Evolutionary conservation across 2,888 invertebrate genomes (phyloP).

Genomic region (Subacronicta megacephala): DNA sequence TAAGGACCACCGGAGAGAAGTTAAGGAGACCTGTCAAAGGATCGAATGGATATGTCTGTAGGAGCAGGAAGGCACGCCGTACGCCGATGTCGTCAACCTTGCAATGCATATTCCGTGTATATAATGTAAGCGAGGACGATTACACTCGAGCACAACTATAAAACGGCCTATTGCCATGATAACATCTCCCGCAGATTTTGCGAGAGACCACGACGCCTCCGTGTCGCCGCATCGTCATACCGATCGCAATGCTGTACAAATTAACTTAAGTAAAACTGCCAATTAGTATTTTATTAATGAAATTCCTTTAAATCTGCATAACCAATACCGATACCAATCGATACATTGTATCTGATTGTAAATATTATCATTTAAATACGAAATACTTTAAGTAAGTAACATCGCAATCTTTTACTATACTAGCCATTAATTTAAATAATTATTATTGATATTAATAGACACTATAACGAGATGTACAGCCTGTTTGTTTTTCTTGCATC

Average conservation of each 20-base stretch:
- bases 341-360: constrained; percentile 34
- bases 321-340: constrained; percentile 29
- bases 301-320: constrained; percentile 30
- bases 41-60: constrained; percentile 55
- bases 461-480: background rate
- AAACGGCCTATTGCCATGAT: constrained; percentile 55
- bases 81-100: constrained; percentile 73
- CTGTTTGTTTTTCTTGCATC: constrained; percentile 46
- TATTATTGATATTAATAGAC: constrained; percentile 19
- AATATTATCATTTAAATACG: constrained; percentile 24
- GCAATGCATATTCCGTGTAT: constrained; percentile 62
- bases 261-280: constrained; percentile 50
- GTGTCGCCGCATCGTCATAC: constrained; percentile 47
- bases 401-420: constrained; percentile 17
- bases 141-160: constrained; percentile 52
- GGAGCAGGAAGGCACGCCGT: constrained; percentile 69
- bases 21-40: constrained; percentile 57
- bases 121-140: constrained; percentile 60
- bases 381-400: constrained; percentile 22
- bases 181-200: constrained; percentile 55
- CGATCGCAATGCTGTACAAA: constrained; percentile 20
- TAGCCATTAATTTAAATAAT: constrained; percentile 38
- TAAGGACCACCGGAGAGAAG: constrained; percentile 56
- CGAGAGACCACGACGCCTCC: constrained; percentile 43
- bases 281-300: constrained; percentile 53